phyloP scores from a whole-genome alignment of 1,140 invertebrate species.

The Trypoxylus dichotomus region DNA sequence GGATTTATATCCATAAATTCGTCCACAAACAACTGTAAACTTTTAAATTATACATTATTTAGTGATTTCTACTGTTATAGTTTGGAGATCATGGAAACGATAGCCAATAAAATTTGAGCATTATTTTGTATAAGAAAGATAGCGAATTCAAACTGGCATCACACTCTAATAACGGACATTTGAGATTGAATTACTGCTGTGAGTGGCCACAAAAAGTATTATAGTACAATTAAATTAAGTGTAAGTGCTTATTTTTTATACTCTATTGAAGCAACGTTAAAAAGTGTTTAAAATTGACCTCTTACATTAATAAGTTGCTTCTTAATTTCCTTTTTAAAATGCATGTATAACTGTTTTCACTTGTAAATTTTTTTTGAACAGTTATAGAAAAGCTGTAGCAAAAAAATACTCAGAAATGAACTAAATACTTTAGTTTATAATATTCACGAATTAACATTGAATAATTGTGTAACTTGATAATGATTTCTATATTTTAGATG shows the following conservation, averaged over 20 bases:
- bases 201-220: not conserved
- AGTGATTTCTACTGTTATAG: not conserved
- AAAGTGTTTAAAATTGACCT: not conserved
- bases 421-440: no score
- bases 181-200: not conserved
- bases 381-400: no score
- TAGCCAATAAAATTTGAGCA: not conserved
- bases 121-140: not conserved
- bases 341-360: not conserved
- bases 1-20: no score
- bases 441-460: not conserved
- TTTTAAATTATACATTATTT: constrained; percentile 1
- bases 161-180: not conserved
- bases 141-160: not conserved
- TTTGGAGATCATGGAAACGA: not conserved
- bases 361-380: no score
- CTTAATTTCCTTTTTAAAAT: not conserved
- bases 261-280: not conserved
- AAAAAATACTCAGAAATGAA: no score
- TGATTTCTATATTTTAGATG: constrained; percentile 12
- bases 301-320: not conserved
- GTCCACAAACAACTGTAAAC: not conserved
- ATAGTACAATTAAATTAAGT: not conserved
- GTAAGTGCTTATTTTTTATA: not conserved
- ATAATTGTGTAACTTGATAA: no score